Evolutionary conservation across 2,888 invertebrate genomes (phyloP), one percentile per base, ranked within the genome.

Genomic region (Stegophylla sp.): DNA sequence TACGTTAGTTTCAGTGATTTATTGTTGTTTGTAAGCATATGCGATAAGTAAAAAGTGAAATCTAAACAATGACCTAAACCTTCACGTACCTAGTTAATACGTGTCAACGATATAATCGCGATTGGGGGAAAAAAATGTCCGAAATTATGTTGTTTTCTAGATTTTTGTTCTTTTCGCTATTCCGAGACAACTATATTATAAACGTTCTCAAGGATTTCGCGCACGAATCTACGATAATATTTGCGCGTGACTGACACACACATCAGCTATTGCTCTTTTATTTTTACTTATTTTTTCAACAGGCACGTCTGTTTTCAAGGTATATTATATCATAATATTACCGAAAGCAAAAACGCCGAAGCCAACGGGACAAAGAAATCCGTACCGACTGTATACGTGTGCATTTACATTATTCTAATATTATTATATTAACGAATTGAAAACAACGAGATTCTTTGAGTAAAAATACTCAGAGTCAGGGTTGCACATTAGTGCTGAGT

Each of bases 141-240:
- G 28, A 61, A 15, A 61, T 61, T 15, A 28, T 61, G 26, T 61
- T 23, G 28, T 48, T 69, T 71, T 72, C 15, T 41, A 51, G 23
- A 56, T 17, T 45, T 72, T 48, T 72, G 43, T 23, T 12, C 53
- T 72, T 66, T 23, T 12, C 53, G 3, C 3, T 13, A 1, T 53
- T 23, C 10, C 41, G n/a, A 71, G 53, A 71, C 51, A 2, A 0
- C 13, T 43, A 13, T 28, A n/a, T 26, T 26, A 26, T 64, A 64
- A 23, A 72, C 15, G 41, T 72, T 56, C 23, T 72, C 71, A 72
- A 71, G 71, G 71, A 71, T 56, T 72, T 53, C 10, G n/a, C 20
- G 17, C n/a, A 41, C 41, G 53, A 15, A 56, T n/a, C 34, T n/a
- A 72, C 34, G 34, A 34, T n/a, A n/a, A 34, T 34, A 34, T 34